Evolutionary conservation across 2,888 invertebrate genomes (phyloP).

Genomic region (Stictocephala bisonia): DNA sequence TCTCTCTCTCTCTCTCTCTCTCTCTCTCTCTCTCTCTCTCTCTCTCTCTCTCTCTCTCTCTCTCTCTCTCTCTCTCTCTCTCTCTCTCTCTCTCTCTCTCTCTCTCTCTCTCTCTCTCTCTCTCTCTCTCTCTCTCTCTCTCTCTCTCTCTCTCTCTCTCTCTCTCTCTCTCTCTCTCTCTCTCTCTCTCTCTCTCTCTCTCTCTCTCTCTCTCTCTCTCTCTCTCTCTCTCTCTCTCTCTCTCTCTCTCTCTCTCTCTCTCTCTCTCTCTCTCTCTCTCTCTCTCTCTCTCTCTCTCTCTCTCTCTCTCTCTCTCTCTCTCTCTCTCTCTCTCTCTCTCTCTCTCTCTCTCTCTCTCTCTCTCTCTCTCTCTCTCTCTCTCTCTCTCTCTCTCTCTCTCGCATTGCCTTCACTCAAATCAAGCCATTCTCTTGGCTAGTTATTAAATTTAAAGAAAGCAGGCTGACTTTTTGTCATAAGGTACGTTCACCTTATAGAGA

Average conservation of each 20-base stretch:
- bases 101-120: conserved; percentile 60
- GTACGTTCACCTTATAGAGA: too few relatives aligned
- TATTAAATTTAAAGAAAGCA: too few relatives aligned
- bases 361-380: too few relatives aligned
- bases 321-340: not conserved
- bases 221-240: not conserved
- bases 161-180: conserved; percentile 50
- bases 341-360: not conserved
- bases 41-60: conserved; percentile 62
- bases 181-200: conserved; percentile 33
- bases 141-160: conserved; percentile 65
- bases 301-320: not conserved
- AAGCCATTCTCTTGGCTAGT: too few relatives aligned
- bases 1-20: conserved; percentile 62
- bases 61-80: conserved; percentile 62
- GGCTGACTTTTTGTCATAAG: too few relatives aligned
- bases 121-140: conserved; percentile 57
- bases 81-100: conserved; percentile 62
- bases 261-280: not conserved
- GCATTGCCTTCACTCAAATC: too few relatives aligned
- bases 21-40: conserved; percentile 58
- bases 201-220: conserved; percentile 2
- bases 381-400: too few relatives aligned
- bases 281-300: not conserved
- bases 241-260: not conserved